Base-by-base conservation (phyloP, 2,888 invertebrate genomes). In the Leptinotarsa peninsularis region DNA sequence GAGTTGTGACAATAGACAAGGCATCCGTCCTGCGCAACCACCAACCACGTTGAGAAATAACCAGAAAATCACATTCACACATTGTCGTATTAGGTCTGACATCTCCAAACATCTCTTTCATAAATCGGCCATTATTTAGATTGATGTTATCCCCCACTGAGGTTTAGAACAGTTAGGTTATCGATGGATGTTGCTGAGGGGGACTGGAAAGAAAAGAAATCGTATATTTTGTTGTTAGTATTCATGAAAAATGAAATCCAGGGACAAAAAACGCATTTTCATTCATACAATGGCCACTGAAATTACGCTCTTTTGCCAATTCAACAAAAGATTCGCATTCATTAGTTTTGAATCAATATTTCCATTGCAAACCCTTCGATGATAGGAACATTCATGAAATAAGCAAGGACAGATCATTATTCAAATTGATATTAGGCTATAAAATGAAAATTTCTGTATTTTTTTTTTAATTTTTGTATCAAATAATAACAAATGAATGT, bases 61-160 rank as follows among this genome's bases (percentile, higher is more conserved):
- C 86, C 87, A 87, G 88, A 87, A 88, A 88, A 88, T 86, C 85
- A 87, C 83, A 88, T 89, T 88, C 88, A 88, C 89, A 89, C 89
- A 88, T 89, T 89, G 89, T 89, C 88, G 86, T 88, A 88, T 88
- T 88, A 88, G 88, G 85, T 84, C 86, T 87, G 88, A 88, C 88
- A 88, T 87, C 85, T 87, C 86, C 88, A 87, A 88, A 88, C 88
- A 88, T 88, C 88, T 88, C 88, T 88, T 89, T 88, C 88, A 87
- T 88, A 86, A 86, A 86, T 85, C 83, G 83, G 85, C 87, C 88
- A 88, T 88, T 88, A 88, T 88, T 87, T 87, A 88, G 88, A 89
- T 88, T 89, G 88, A 89, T 89, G 88, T 87, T 86, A 81, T 86
- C 87, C 88, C 88, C 88, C 82, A 85, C 86, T 86, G 88, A 83